Evolutionary conservation across 2,113 vertebrate genomes (phyloP).

Genomic region (Noctilio leporinus): DNA sequence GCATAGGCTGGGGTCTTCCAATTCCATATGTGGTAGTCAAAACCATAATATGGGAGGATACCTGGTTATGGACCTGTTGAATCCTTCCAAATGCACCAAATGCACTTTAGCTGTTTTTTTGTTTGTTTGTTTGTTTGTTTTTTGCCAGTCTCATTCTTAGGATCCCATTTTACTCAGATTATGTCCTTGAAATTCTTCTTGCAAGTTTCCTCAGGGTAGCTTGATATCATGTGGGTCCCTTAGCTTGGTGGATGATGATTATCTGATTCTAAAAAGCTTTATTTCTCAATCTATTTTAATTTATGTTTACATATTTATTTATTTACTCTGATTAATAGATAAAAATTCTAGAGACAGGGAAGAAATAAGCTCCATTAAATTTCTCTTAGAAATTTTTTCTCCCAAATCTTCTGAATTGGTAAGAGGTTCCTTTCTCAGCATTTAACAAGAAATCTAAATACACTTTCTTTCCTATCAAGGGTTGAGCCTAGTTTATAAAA

Average conservation of each 20-base stretch:
- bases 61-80: neutral
- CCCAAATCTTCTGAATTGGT: neutral
- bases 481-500: neutral
- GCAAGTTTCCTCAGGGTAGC: neutral
- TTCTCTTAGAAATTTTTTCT: neutral
- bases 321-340: neutral
- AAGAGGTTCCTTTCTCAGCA: neutral
- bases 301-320: neutral
- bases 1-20: neutral
- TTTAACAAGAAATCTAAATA: neutral
- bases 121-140: no score
- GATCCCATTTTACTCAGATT: neutral
- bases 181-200: neutral
- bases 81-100: neutral
- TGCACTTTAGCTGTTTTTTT: neutral
- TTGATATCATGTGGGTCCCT: neutral
- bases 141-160: neutral
- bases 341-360: neutral
- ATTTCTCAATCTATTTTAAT: neutral
- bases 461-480: neutral
- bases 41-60: neutral
- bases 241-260: neutral
- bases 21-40: fast-evolving
- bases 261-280: neutral
- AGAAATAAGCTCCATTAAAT: neutral